Percentiles rank a stretch among this genome's conserved stretches.
phyloP scores from a whole-genome alignment of 2,888 invertebrate species.

The Lysandra bellargus region DNA sequence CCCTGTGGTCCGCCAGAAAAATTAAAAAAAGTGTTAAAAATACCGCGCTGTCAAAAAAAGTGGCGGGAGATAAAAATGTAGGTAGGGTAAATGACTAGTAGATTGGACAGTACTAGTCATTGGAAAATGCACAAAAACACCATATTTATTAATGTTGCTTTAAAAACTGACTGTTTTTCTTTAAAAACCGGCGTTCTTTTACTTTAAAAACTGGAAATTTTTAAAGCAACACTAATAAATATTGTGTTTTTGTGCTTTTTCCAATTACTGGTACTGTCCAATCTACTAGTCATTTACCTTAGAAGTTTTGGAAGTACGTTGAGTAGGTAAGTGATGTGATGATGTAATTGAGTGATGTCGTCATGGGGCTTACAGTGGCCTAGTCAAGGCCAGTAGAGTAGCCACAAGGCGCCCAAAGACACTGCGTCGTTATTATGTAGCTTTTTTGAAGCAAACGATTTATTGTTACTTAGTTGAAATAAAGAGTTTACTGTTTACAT shows the following conservation, averaged over 20 bases:
- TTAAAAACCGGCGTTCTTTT: too few species aligned
- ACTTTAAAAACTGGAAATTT: too few species aligned
- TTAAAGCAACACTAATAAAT: too few species aligned
- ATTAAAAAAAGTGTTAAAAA: background rate
- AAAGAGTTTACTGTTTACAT: background rate
- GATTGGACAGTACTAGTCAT: too few species aligned
- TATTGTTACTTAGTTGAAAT: background rate
- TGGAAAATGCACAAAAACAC: too few species aligned
- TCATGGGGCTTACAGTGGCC: background rate
- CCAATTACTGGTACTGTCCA: too few species aligned
- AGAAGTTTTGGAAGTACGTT: background rate
- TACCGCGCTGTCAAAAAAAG: background rate
- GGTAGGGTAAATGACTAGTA: background rate
- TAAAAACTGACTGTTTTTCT: too few species aligned
- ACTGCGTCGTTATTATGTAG: background rate
- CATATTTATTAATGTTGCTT: too few species aligned
- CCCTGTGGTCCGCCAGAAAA: background rate
- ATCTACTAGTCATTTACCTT: too few species aligned
- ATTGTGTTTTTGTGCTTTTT: too few species aligned
- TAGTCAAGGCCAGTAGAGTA: background rate
- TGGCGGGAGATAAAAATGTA: background rate
- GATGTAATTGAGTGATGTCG: constrained; percentile 1
- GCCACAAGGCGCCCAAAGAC: background rate
- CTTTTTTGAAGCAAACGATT: background rate
- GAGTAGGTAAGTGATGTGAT: background rate